Percentiles rank a stretch among this genome's conserved stretches.
Conservation (phyloP, 1,140 invertebrate genomes). For the Venturia canescens region DNA sequence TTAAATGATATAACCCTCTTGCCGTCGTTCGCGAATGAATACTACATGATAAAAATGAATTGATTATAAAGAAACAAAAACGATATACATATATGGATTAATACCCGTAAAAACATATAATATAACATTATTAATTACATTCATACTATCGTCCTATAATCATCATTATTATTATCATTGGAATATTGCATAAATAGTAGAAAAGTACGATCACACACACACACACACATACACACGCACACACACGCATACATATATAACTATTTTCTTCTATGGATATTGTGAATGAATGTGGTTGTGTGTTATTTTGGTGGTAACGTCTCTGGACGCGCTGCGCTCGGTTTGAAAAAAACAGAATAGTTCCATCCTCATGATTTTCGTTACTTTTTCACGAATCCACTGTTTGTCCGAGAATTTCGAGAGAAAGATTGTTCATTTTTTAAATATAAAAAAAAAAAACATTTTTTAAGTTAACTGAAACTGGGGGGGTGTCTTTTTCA, state of each 20-base stretch:
- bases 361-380: neutral
- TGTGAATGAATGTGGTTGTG: conserved; percentile 65
- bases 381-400: neutral
- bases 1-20: conserved; percentile 45
- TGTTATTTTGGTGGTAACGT: conserved; percentile 62
- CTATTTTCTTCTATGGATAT: conserved; percentile 74
- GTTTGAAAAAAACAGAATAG: neutral
- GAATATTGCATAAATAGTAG: conserved; percentile 65
- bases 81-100: conserved; percentile 51
- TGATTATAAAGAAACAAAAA: conserved; percentile 58
- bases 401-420: too few relatives aligned
- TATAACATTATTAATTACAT: too few relatives aligned
- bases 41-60: conserved; percentile 53
- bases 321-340: conserved; percentile 20
- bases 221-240: conserved; percentile 30
- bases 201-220: conserved; percentile 55
- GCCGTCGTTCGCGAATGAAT: conserved; percentile 68
- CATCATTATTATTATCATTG: conserved; percentile 61
- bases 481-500: too few relatives aligned
- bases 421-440: too few relatives aligned
- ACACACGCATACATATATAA: conserved; percentile 57
- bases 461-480: too few relatives aligned
- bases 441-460: too few relatives aligned
- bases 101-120: too few relatives aligned
- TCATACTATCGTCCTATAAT: too few relatives aligned